These are phyloP conservation scores for Gymnothorax javanicus DNA, from an alignment of 2,797 vertebrate species.

Conservation along the genomic window DNA sequence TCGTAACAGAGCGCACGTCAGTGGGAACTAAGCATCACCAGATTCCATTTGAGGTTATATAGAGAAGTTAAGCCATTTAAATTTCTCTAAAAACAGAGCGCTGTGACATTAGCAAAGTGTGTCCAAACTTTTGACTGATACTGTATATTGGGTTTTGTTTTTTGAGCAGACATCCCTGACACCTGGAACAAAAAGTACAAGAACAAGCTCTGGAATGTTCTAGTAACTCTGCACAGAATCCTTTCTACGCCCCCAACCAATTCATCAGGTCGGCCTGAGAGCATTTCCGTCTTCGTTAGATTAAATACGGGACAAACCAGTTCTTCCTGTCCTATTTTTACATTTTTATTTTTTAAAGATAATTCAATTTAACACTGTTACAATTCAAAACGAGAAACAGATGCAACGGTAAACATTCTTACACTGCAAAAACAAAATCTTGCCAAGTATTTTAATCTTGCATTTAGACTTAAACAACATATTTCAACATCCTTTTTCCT, in stretches of 20 bases:
- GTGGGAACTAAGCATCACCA: too few species aligned
- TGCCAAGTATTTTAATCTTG: too few species aligned
- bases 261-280: background rate
- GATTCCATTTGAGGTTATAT: too few species aligned
- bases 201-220: background rate
- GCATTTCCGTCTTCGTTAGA: background rate
- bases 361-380: background rate
- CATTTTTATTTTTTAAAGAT: background rate
- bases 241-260: background rate
- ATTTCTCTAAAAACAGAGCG: too few species aligned
- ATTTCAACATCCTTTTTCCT: too few species aligned
- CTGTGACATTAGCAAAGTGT: too few species aligned
- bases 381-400: background rate
- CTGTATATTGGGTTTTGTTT: background rate
- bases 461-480: too few species aligned
- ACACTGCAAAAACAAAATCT: too few species aligned
- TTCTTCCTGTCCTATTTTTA: background rate
- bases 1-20: too few species aligned
- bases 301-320: slow-evolving; percentile 27
- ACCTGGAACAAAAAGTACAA: background rate
- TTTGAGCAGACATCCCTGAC: background rate
- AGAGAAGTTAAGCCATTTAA: too few species aligned
- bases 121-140: too few species aligned
- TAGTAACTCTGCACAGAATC: background rate
- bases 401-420: background rate